Base-by-base conservation (phyloP, 2,797 vertebrate species). In the Rhinella marina region DNA sequence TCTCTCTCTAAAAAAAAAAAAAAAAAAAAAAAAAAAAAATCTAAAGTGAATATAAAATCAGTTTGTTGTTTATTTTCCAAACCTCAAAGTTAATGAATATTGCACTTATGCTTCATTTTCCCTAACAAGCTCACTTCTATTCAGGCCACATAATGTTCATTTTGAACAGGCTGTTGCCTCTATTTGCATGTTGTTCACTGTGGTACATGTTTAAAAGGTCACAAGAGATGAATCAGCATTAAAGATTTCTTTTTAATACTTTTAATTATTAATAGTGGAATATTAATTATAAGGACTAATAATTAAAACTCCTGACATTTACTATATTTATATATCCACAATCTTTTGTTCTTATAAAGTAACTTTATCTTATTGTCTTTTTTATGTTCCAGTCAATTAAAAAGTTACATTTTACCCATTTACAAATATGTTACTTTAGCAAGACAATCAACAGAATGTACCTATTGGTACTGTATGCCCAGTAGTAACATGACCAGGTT, bases 151-250 rank as follows among this genome's bases (percentile, higher is more conserved):
- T 68, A 41, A 48, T 25, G 66, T 70, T 77, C 59, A 78, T 21
- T 82, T 25, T 78, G 70, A 89, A 86, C 84, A 83, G 84, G 73
- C 66, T 86, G 80, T 81, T 83, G 72, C 61, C 56, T 83, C 50
- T 83, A 83, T 89, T 89, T 86, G 88, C 80, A 86, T 86, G 80
- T 81, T 86, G 78, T 86, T 89, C 84, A 82, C 88, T 48, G 56
- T 86, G 81, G 80, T 61, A 32, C 83, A 64, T 89, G 84, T 83
- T 89, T 78, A 70, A 86, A 89, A 89, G 80, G 84, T 89, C 88
- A 89, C 84, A 86, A 70, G 88, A 86, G 88, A 89, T 89, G 72
- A 81, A 70, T 73, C 64, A 82, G 70, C 79, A 86, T 81, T 86
- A 82, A 57, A 89, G 54, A 77, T 85, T 61, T 81, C 78, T 84